A percentile compares a stretch with the other conserved stretches of the same genome.
phyloP scores from a whole-genome alignment of 1,140 invertebrate species.

The Drosophila pectinifera region DNA sequence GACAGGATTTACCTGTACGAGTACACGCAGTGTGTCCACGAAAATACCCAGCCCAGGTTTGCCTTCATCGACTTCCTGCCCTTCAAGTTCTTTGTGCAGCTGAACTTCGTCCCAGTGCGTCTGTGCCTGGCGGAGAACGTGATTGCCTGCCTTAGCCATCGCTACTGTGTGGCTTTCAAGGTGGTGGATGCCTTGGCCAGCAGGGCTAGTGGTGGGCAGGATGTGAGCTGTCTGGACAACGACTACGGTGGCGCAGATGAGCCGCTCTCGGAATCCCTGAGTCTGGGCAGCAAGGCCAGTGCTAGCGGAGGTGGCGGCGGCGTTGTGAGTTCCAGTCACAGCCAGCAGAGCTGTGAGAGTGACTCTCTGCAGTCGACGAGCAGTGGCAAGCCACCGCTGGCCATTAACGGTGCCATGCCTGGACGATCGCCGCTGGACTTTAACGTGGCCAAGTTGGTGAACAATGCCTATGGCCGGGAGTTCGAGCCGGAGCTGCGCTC shows the following conservation, averaged over 20 bases:
- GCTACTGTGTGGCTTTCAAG: conserved; percentile 81
- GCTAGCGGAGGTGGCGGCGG: conserved; percentile 51
- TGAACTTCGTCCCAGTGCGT: conserved; percentile 77
- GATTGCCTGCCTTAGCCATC: conserved; percentile 79
- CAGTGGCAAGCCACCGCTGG: conserved; percentile 55
- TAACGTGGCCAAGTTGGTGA: conserved; percentile 78
- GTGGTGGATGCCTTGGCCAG: conserved; percentile 73
- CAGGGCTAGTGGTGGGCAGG: conserved; percentile 22
- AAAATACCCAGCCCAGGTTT: conserved; percentile 78
- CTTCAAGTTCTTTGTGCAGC: conserved; percentile 81
- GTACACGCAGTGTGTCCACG: conserved; percentile 80
- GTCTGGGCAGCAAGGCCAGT: conserved; percentile 74
- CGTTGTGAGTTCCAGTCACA: conserved; percentile 59
- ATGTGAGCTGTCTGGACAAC: conserved; percentile 69
- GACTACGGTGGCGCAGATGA: conserved; percentile 72
- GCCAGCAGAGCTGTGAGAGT: conserved; percentile 80
- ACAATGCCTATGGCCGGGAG: conserved; percentile 74
- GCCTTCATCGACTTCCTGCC: conserved; percentile 81
- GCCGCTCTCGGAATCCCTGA: conserved; percentile 71
- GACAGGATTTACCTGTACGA: conserved; percentile 82
- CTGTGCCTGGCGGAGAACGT: conserved; percentile 78
- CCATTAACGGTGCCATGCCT: conserved; percentile 45
- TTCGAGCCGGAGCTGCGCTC: conserved; percentile 78
- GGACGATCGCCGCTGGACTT: conserved; percentile 78
- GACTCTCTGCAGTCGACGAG: conserved; percentile 78